Base-by-base conservation (phyloP, 2,888 invertebrate species). In the Ennomos erosarius region DNA sequence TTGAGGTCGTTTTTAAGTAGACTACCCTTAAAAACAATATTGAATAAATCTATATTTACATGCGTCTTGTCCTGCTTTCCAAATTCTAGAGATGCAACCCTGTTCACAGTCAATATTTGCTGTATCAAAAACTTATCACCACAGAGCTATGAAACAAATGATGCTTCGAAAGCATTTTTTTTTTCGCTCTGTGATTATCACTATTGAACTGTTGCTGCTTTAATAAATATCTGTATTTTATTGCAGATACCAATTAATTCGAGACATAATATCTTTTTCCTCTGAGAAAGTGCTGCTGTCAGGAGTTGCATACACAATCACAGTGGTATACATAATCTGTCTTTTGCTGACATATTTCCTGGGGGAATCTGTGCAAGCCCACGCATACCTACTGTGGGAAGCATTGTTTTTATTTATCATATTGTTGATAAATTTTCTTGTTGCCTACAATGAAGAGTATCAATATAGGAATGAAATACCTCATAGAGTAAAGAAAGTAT, bases 381-480 rank as follows among this genome's bases (percentile, higher is more conserved):
- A 90, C 71, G 73, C 75, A 43, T 86, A 82, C 70, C 79, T 93
- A 55, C 75, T 91, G 0, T 88, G 88, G 85, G 90, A 92, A 75
- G 91, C 92, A 54, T 67, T 89, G 26, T 87, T 91, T 63, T 73
- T 93, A 50, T 87, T 90, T 74, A 71, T 87, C 11, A 86, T 92
- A 73, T 73, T 92, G 60, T 69, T 88, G 40, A 73, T 89, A 52
- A 93, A 93, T 69, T 90, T 92, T 67, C 64, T 87, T 48, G 78
- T 93, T 65, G 90, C 92, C 39, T 85, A 86, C 57, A 91, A 91
- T 75, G 93, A 93, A 76, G 90, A 92, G 68, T 88, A 88, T 70
- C 78, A 90, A 65, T 85, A 88, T 58, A 82, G 84, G 68, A 88
- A 93, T 74, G 94, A 94, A 86, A 91, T 94, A 76, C 92, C 94